A percentile compares a stretch with the other conserved stretches of the same genome.
These are phyloP conservation scores for Gonioctena quinquepunctata DNA, from an alignment of 1,140 invertebrate genomes.

Conservation along the genomic window DNA sequence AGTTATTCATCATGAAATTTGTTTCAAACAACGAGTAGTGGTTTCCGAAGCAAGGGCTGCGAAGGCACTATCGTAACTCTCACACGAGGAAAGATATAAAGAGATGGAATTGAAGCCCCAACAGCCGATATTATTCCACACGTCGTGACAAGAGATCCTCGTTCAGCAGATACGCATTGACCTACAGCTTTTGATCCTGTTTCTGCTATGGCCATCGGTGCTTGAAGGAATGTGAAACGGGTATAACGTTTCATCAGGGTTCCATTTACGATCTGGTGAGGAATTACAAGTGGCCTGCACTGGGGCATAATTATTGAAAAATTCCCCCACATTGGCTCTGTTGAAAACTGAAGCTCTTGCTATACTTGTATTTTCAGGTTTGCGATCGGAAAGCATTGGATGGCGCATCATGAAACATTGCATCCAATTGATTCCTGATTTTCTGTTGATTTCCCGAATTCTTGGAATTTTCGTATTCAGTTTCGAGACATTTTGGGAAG, in stretches of 20 bases:
- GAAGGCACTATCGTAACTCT: too few relatives aligned
- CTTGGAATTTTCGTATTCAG: neutral
- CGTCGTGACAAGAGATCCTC: constrained; percentile 11
- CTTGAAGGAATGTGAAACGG: neutral
- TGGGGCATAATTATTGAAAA: constrained; percentile 24
- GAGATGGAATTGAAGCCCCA: constrained; percentile 42
- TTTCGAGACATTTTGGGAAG: neutral
- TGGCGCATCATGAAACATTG: constrained; percentile 46
- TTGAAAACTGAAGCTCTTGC: constrained; percentile 43
- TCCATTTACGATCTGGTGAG: constrained; percentile 18
- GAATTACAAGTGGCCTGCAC: constrained; percentile 6
- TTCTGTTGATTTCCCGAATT: neutral
- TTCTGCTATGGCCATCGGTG: constrained; percentile 1
- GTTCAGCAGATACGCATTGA: constrained; percentile 9
- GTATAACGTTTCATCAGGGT: constrained; percentile 24
- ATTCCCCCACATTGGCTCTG: constrained; percentile 29
- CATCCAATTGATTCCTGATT: neutral
- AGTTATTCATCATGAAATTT: too few relatives aligned
- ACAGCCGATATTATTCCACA: constrained; percentile 22
- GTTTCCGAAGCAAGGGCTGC: too few relatives aligned
- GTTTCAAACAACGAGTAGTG: too few relatives aligned
- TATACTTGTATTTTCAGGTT: constrained; percentile 43
- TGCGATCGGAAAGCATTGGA: constrained; percentile 41
- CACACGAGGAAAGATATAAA: constrained; percentile 40
- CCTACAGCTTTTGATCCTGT: constrained; percentile 20